A percentile compares a stretch with the other conserved stretches of the same genome.
Conservation (phyloP, 1,140 invertebrate species). For the Chymomyza costata region DNA sequence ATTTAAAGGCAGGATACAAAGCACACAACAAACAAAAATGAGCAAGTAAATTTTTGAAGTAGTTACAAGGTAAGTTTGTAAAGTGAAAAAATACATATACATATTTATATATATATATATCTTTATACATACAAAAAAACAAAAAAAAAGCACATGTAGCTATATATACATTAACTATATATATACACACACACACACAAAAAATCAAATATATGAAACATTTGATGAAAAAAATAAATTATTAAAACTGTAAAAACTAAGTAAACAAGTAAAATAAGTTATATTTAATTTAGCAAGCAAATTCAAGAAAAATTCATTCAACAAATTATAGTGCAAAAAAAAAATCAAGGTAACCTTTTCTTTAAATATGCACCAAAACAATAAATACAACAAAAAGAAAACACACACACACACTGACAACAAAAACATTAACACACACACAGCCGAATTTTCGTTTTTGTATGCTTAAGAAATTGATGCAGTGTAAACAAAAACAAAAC, state of each 20-base stretch:
- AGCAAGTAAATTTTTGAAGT: constrained; percentile 34
- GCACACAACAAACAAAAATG: constrained; percentile 34
- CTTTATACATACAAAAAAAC: constrained; percentile 46
- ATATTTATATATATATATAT: constrained; percentile 49
- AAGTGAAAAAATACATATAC: constrained; percentile 66
- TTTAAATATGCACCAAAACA: background rate
- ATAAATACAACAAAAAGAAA: constrained; percentile 1
- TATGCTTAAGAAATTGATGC: constrained; percentile 16
- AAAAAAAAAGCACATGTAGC: constrained; percentile 26
- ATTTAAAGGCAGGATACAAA: constrained; percentile 28
- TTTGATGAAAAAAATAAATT: constrained; percentile 62
- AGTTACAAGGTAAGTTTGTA: constrained; percentile 67
- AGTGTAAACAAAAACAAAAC: constrained; percentile 27
- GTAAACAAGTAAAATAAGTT: constrained; percentile 72
- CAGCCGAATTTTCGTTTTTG: constrained; percentile 1
- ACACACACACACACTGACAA: background rate
- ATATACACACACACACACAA: no score
- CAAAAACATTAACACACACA: constrained; percentile 8
- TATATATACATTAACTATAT: constrained; percentile 2
- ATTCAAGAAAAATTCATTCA: constrained; percentile 46
- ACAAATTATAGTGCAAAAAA: constrained; percentile 4
- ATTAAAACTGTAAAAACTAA: constrained; percentile 70
- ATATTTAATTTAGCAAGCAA: constrained; percentile 59
- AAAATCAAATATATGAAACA: constrained; percentile 41
- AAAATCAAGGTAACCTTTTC: background rate